Evolutionary conservation across 1,140 invertebrate genomes (phyloP).

Genomic region (Nasonia longicornis): DNA sequence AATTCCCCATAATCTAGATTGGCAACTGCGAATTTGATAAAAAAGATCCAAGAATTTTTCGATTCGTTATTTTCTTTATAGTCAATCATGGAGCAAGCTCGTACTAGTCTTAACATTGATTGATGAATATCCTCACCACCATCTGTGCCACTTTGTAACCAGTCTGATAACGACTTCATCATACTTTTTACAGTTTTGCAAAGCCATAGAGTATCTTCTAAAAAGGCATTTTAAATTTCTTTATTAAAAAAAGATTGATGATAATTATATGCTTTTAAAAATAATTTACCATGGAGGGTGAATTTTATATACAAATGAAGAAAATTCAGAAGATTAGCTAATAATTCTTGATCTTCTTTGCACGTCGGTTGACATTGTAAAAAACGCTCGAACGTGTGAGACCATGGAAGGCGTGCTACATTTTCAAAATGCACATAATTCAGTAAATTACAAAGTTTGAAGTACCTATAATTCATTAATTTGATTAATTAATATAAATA

Average conservation of each 20-base stretch:
- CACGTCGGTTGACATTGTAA: conserved; percentile 72
- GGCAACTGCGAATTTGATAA: conserved; percentile 59
- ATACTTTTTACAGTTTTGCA: conserved; percentile 58
- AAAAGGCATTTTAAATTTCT: conserved; percentile 12
- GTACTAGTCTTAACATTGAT: conserved; percentile 58
- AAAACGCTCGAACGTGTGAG: conserved; percentile 71
- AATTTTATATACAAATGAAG: conserved; percentile 66
- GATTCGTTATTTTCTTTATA: conserved; percentile 46
- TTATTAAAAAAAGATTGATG: background rate
- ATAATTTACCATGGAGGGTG: conserved; percentile 48
- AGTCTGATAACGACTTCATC: conserved; percentile 58
- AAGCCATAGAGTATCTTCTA: conserved; percentile 55
- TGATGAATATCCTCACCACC: conserved; percentile 61
- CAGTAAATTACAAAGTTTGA: conserved; percentile 58
- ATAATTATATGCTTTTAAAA: conserved; percentile 5
- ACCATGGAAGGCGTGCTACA: conserved; percentile 72
- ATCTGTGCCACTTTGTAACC: conserved; percentile 54
- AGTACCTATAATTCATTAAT: conserved; percentile 51
- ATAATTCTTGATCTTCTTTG: conserved; percentile 71
- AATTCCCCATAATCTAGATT: conserved; percentile 61
- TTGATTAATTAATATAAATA: background rate
- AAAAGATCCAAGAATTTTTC: conserved; percentile 56
- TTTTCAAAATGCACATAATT: conserved; percentile 56
- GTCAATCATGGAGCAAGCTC: conserved; percentile 57
- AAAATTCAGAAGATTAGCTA: conserved; percentile 72